Evolutionary conservation across 2,888 invertebrate species (phyloP), one percentile per base, ranked within the genome.

Genomic region (Schizotus pectinicornis): DNA sequence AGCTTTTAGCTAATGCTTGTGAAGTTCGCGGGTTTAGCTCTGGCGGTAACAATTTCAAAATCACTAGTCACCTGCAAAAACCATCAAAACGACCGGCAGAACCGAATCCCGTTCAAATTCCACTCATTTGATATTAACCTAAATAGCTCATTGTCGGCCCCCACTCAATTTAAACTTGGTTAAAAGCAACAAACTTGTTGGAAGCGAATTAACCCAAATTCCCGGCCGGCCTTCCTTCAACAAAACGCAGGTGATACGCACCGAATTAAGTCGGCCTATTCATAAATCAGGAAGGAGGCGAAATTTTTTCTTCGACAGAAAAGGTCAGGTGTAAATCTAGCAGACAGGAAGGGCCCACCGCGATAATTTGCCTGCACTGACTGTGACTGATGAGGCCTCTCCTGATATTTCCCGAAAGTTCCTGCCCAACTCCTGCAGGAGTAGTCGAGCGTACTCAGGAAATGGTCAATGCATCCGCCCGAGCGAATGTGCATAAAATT

Each of bases 301-400:
- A 47, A 55, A 61, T 61, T 67, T 67, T 65, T 64, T 59, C 51
- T 54, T 61, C 62, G 58, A 67, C 65, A 62, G 63, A 67, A 69
- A 67, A 66, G 69, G 69, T 67, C 68, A 69, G 67, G 69, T 72
- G 70, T 72, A 72, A 72, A 72, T 72, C 70, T 70, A 65, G 64
- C 56, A 62, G 68, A 65, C 65, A 68, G 69, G 67, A 72, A 70
- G 67, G 70, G 70, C 67, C 67, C 63, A 66, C 72, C 73, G 67
- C 72, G 71, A 72, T 72, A 74, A 72, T 72, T 74, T 72, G 71
- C 68, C 71, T 67, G 69, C 62, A 67, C 57, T 69, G 71, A 73
- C 70, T 68, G 72, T 72, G 73, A 73, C 71, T 70, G 73, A 73
- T 72, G 71, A 69, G 69, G 66, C 69, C 67, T 68, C 66, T 66